Base-by-base conservation (phyloP, 2,888 invertebrate genomes). In the Rambutsinella grinnellia region DNA sequence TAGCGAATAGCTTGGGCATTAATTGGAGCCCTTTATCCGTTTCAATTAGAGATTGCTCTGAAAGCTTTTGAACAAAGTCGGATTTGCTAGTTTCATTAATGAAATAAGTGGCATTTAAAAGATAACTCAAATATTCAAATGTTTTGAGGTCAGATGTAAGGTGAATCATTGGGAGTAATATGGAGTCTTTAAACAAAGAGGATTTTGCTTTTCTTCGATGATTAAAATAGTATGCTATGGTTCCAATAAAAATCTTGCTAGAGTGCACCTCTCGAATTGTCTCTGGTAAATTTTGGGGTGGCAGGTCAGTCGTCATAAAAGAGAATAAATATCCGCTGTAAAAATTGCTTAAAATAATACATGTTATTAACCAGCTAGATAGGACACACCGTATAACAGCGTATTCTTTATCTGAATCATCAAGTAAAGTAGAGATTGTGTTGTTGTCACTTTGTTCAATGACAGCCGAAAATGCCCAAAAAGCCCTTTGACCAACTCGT, bases 291-390 rank as follows among this genome's bases (percentile, higher is more conserved):
- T 71, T 71, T 47, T 47, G 26, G 5, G 71, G 71, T 19, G 46
- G 21, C 3, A 24, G 24, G 49, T 71, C 71, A 0, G 57, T 53
- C 15, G 71, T 71, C 71, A 71, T 71, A 21, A 63, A 71, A 1
- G 71, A 71, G 57, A 56, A 71, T 0, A 71, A 24, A 6, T 56
- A 47, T 10, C 71, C 71, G 1, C 57, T 27, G 24, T 71, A 71
- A 63, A 71, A 71, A 36, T 71, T 71, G 28, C 57, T 60, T 1
- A 71, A 15, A 13, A 54, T 71, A 19, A 71, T 65, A 2, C 49
- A 28, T 3, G 49, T 24, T 21, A 58, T 8, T 10, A 71, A 15
- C 71, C 71, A 71, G 13, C 44, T 15, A 0, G 3, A 13, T 26
- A 70, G 17, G 0, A 70, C 5, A n/a, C 61, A 6, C 51, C 54